Percentiles rank a stretch among this genome's conserved stretches.
phyloP scores from a whole-genome alignment of 2,888 invertebrate species.

The Papilio protenor region DNA sequence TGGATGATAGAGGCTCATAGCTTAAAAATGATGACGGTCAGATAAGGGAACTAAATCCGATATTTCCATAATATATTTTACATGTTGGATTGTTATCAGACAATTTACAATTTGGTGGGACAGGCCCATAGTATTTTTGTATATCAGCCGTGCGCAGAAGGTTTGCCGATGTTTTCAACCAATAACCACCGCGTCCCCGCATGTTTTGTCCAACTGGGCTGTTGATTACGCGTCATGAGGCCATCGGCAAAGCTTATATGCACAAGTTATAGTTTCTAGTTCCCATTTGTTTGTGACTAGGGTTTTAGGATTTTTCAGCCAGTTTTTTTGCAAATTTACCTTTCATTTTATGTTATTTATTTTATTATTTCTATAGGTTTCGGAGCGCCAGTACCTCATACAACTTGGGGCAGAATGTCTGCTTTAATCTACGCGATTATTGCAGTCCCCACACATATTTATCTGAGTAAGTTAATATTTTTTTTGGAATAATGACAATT shows the following conservation, averaged over 20 bases:
- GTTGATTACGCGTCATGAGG: no score
- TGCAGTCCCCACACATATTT: slow-evolving; percentile 88
- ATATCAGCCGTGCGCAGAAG: not conserved
- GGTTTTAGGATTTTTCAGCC: not conserved
- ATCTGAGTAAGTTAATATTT: slow-evolving; percentile 74
- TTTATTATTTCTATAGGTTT: slow-evolving; percentile 80
- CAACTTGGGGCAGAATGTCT: slow-evolving; percentile 84
- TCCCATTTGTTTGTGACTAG: not conserved
- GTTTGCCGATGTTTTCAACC: no score
- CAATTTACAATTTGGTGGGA: no score
- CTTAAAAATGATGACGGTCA: not conserved
- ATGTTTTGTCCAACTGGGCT: no score
- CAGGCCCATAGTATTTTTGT: not conserved
- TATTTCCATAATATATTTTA: no score
- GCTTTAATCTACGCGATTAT: slow-evolving; percentile 86
- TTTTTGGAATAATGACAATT: no score
- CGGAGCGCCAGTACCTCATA: slow-evolving; percentile 89
- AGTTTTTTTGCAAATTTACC: not conserved
- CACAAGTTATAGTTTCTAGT: no score
- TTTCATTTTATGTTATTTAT: not conserved
- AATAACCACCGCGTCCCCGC: no score
- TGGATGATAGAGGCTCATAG: no score
- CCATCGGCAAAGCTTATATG: no score
- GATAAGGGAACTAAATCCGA: no score
- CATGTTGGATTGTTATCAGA: no score